Evolutionary conservation across 2,888 invertebrate genomes (phyloP), one percentile per base, ranked within the genome.

Genomic region (Nomada lathburiana): DNA sequence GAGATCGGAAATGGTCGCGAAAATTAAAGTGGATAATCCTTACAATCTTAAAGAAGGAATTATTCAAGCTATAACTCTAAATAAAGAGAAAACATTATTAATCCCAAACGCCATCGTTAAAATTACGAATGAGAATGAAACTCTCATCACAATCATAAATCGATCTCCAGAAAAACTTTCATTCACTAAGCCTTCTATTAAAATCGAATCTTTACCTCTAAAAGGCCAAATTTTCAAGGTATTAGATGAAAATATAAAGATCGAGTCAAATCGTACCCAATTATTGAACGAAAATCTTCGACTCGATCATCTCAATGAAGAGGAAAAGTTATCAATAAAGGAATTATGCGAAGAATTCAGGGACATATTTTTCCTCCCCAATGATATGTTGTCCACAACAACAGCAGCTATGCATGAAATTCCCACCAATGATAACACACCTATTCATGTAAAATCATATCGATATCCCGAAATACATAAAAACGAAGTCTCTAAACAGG

Each of bases 341-440:
- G 16, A 73, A 5, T 47, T 55, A 20, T 57, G 72, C 29, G 11
- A 16, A 16, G 52, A 59, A 59, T 73, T 29, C 11, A 29, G 59
- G 10, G 73, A 73, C 16, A 64, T 73, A 23, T 65, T 73, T 42
- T 36, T 65, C 47, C 36, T 73, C 1, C n/a, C n/a, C n/a, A n/a
- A n/a, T n/a, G n/a, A n/a, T n/a, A n/a, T n/a, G n/a, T n/a, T n/a
- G n/a, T n/a, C n/a, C n/a, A n/a, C n/a, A n/a, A n/a, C n/a, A n/a
- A 29, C 44, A n/a, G 57, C 64, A 16, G 57, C 57, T 10, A 16
- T 50, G 47, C 73, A 73, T 20, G 36, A 65, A 26, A 65, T 73
- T 36, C 44, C 57, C 9, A 47, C 55, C 18, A 73, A 29, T 4
- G 57, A 73, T 16, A 36, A 20, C 13, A 55, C 18, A 13, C 55